A percentile compares a stretch with the other conserved stretches of the same genome.
Conservation (phyloP, 1,140 invertebrate species). For the Yoshiicerus persimilis region DNA sequence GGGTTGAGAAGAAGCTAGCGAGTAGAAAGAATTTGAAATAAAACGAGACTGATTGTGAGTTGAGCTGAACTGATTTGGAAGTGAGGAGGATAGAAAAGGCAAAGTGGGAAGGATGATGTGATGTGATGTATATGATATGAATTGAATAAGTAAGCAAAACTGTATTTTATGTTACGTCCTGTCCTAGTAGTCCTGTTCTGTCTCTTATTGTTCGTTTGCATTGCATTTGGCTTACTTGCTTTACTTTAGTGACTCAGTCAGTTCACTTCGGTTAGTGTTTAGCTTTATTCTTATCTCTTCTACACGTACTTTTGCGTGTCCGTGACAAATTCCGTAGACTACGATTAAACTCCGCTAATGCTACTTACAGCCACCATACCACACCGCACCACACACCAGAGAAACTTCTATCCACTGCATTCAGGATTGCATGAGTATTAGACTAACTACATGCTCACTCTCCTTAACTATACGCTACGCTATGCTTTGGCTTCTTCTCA, state of each 20-base stretch:
- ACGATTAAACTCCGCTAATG: constrained; percentile 1
- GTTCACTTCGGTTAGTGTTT: not conserved
- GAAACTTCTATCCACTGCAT: not conserved
- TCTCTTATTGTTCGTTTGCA: not conserved
- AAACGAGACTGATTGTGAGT: too few relatives aligned
- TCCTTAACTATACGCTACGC: too few relatives aligned
- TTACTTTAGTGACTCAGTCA: not conserved
- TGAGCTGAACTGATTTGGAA: not conserved
- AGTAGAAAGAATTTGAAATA: not conserved
- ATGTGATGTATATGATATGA: not conserved
- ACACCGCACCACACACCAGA: not conserved
- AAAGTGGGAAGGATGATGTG: not conserved
- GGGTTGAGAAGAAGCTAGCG: not conserved
- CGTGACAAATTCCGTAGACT: not conserved
- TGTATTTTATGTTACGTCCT: not conserved
- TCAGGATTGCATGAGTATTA: not conserved
- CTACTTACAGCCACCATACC: not conserved
- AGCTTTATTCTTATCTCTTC: constrained; percentile 2
- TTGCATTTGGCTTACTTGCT: not conserved
- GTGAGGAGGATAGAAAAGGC: not conserved
- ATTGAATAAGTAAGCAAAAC: not conserved
- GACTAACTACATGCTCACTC: too few relatives aligned
- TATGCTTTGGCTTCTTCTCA: too few relatives aligned
- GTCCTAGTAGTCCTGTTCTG: not conserved
- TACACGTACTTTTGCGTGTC: constrained; percentile 18